phyloP scores from a whole-genome alignment of 2,888 invertebrate genomes.

The Leucophora obtusa region DNA sequence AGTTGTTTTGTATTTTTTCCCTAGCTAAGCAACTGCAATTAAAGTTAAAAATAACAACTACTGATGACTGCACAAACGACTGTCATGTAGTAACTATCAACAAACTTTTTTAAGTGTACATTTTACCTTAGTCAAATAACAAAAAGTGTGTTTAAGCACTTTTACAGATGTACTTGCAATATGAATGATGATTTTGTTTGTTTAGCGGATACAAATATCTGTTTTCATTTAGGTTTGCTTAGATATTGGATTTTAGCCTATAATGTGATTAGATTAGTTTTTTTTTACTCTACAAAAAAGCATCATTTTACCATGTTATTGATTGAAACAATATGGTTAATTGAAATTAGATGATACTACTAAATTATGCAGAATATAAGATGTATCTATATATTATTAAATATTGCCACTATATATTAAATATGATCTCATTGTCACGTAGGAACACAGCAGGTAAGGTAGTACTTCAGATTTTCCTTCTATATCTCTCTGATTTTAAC shows the following conservation, averaged over 20 bases:
- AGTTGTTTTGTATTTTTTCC: too few species aligned
- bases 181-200: slow-evolving; percentile 10
- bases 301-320: slow-evolving; percentile 18
- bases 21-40: too few species aligned
- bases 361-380: not conserved
- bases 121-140: not conserved
- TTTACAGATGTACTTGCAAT: not conserved
- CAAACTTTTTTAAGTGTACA: too few species aligned
- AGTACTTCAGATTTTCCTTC: too few species aligned
- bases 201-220: not conserved
- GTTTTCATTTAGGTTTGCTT: slow-evolving; percentile 7
- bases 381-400: too few species aligned
- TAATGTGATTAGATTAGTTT: slow-evolving; percentile 47
- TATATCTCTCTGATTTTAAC: too few species aligned
- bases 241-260: slow-evolving; percentile 22
- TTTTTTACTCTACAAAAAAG: slow-evolving; percentile 4
- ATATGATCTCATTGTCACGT: too few species aligned
- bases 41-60: too few species aligned
- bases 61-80: too few species aligned
- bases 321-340: slow-evolving; percentile 11
- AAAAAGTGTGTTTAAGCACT: not conserved
- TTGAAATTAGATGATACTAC: not conserved
- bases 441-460: too few species aligned
- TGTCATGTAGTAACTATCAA: too few species aligned
- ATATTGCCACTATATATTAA: too few species aligned